Conservation (phyloP, 2,888 invertebrate genomes). For the Scaptomyza tumidula region DNA sequence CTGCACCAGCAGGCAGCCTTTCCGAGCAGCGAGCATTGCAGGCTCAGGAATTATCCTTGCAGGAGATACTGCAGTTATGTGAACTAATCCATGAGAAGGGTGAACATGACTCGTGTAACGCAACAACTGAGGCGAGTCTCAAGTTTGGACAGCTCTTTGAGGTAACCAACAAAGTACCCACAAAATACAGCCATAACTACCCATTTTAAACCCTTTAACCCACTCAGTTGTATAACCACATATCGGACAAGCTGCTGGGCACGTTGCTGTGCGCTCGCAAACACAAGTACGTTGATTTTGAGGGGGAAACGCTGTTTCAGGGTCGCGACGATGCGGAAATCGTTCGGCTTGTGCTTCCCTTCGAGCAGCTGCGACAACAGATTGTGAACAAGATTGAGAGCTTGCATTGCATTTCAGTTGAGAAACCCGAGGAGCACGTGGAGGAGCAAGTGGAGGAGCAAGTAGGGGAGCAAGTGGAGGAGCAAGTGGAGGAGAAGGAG, state of each 20-base stretch:
- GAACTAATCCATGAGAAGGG: slow-evolving; percentile 40
- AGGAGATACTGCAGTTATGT: slow-evolving; percentile 67
- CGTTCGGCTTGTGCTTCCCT: slow-evolving; percentile 90
- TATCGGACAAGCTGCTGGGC: slow-evolving; percentile 97
- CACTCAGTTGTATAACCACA: slow-evolving; percentile 91
- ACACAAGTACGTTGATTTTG: slow-evolving; percentile 93
- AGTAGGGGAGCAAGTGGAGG: neutral
- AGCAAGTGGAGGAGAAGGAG: neutral
- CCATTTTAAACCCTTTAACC: neutral
- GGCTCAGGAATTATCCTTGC: slow-evolving; percentile 50
- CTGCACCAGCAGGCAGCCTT: slow-evolving; percentile 60
- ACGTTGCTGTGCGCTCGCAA: slow-evolving; percentile 94
- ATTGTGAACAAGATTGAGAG: slow-evolving; percentile 87
- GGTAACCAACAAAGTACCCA: slow-evolving; percentile 21
- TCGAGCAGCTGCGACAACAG: slow-evolving; percentile 88
- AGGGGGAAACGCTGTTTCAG: slow-evolving; percentile 97
- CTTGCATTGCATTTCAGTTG: slow-evolving; percentile 70
- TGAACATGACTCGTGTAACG: neutral
- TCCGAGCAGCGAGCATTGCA: slow-evolving; percentile 57
- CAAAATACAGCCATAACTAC: neutral
- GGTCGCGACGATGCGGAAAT: slow-evolving; percentile 94
- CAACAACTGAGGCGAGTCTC: slow-evolving; percentile 13
- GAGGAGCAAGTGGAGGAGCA: neutral
- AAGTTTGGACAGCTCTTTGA: slow-evolving; percentile 65
- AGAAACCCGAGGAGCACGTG: slow-evolving; percentile 13